Percentiles rank a stretch among this genome's conserved stretches.
These are phyloP conservation scores for Metopia argyrocephala DNA, from an alignment of 2,888 invertebrate species.

Conservation along the genomic window DNA sequence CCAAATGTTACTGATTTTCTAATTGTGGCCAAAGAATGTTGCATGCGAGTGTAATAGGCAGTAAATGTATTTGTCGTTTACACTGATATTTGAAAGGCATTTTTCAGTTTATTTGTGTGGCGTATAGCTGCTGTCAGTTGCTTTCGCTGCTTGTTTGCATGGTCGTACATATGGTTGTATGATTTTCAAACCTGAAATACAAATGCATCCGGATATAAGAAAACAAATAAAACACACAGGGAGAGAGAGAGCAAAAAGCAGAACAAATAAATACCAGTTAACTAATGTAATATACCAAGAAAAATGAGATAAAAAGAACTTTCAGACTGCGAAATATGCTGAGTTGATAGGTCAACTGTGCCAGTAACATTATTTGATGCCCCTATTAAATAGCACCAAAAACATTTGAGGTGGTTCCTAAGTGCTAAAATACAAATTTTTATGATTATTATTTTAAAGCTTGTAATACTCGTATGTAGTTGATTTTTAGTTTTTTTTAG, in stretches of 20 bases:
- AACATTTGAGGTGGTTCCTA: neutral
- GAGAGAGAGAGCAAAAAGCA: neutral
- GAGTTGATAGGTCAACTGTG: slow-evolving; percentile 3
- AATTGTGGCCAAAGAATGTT: neutral
- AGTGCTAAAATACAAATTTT: too few relatives aligned
- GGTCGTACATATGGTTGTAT: neutral
- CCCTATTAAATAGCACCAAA: neutral
- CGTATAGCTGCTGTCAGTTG: neutral
- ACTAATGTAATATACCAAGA: too few relatives aligned
- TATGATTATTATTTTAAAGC: too few relatives aligned
- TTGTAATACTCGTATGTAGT: too few relatives aligned
- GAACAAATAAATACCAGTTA: too few relatives aligned
- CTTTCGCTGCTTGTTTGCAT: neutral
- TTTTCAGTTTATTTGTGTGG: neutral
- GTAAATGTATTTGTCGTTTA: neutral
- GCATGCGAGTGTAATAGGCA: neutral
- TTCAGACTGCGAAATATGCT: slow-evolving; percentile 10
- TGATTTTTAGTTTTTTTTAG: too few relatives aligned
- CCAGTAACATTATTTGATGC: slow-evolving; percentile 17
- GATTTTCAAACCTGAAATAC: neutral
- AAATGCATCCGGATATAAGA: neutral
- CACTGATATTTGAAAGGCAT: neutral
- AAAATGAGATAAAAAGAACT: too few relatives aligned
- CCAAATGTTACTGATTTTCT: neutral
- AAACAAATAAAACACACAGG: neutral